A percentile compares a stretch with the other conserved stretches of the same genome.
Evolutionary conservation across 1,140 invertebrate species (phyloP).

Genomic region (Meteorus sp.): DNA sequence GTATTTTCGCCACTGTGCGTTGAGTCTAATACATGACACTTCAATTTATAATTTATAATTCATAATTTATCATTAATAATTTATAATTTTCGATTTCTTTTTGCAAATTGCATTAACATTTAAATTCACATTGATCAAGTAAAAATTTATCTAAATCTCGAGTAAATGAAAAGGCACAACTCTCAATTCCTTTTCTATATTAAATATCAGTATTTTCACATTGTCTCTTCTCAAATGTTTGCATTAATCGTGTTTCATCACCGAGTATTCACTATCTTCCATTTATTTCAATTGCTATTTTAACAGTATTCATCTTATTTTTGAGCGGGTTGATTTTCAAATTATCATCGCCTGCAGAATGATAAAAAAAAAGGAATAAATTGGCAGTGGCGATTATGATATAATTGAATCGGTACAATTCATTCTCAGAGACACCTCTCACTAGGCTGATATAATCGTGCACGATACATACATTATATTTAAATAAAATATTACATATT

Average conservation of each 20-base stretch:
- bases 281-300: slow-evolving; percentile 1
- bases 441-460: slow-evolving; percentile 13
- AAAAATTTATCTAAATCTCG: slow-evolving; percentile 31
- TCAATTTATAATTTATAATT: slow-evolving; percentile 29
- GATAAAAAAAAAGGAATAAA: background rate
- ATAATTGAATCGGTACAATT: background rate
- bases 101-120: slow-evolving; percentile 10
- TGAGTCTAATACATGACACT: background rate
- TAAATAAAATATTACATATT: slow-evolving; percentile 42
- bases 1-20: background rate
- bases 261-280: background rate
- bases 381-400: slow-evolving; percentile 17
- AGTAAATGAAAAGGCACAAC: slow-evolving; percentile 39
- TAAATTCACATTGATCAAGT: slow-evolving; percentile 20
- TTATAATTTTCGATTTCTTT: slow-evolving; percentile 15
- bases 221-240: background rate
- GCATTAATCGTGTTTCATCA: background rate
- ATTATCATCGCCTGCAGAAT: too few species aligned
- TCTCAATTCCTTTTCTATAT: slow-evolving; percentile 14
- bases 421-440: slow-evolving; percentile 1
- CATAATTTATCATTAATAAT: background rate
- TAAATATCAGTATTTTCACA: background rate
- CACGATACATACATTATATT: slow-evolving; percentile 7
- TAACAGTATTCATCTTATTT: too few species aligned
- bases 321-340: too few species aligned